Evolutionary conservation across 2,888 invertebrate genomes (phyloP), one percentile per base, ranked within the genome.

Genomic region (Amaurobius ferox): DNA sequence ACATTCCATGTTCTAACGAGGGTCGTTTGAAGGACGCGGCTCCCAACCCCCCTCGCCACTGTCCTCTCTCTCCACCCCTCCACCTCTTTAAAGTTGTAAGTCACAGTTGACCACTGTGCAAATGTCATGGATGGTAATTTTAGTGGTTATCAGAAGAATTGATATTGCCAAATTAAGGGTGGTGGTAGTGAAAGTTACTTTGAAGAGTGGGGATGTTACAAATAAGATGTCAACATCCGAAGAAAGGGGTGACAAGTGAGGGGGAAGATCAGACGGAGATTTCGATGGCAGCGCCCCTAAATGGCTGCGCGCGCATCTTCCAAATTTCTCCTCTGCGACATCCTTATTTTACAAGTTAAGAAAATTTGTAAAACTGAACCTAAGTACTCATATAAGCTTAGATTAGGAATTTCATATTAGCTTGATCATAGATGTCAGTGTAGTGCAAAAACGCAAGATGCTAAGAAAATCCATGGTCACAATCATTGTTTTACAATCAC

Each of bases 21-120:
- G 83, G 83, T 83, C 83, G 83, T 83, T 83, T 83, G 83, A 83
- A 83, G 83, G 83, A 83, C 83, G 83, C 73, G 72, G 72, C 66
- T 48, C 48, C 26, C 16, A 23, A 26, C 30, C 67, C 79, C 30
- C n/a, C 62, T 76, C 66, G 16, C 29, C 72, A 7, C n/a, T 28
- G 16, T 23, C 26, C 13, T 26, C 32, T 39, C 23, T 48, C 0
- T 23, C 26, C 55, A 28, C 30, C 72, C 61, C 26, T 23, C 68
- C 68, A 73, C 64, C 73, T 44, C 48, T 23, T 55, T 23, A 55
- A 55, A 55, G 55, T 55, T 55, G 19, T 23, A 5, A 7, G 44
- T 7, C 3, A 55, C 7, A 23, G 16, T 16, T 55, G 55, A 55
- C 55, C 28, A 23, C 40, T 13, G 0, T 13, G 30, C 68, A 9